Evolutionary conservation across 2,797 vertebrate species (phyloP).

Genomic region (Gymnocypris eckloni): DNA sequence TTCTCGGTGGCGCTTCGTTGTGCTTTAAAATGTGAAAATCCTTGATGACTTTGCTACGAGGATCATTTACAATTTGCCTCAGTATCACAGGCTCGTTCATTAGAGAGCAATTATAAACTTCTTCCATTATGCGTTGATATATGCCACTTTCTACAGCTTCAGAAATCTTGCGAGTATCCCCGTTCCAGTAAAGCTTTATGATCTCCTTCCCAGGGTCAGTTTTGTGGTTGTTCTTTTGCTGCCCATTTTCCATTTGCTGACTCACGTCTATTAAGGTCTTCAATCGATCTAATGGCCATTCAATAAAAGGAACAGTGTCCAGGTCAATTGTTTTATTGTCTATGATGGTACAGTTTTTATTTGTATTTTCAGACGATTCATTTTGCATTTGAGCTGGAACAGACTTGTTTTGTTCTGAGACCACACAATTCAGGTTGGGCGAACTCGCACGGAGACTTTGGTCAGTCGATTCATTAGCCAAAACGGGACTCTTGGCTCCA

Average conservation of each 20-base stretch:
- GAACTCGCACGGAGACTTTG: background rate
- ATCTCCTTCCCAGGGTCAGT: rapidly evolving
- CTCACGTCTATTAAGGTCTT: background rate
- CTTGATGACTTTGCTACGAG: conserved; percentile 31
- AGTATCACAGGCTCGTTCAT: conserved; percentile 61
- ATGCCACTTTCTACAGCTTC: rapidly evolving
- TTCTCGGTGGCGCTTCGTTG: conserved; percentile 56
- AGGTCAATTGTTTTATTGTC: background rate
- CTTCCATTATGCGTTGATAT: background rate
- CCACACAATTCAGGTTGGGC: background rate
- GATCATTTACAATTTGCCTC: conserved; percentile 44
- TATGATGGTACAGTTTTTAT: background rate
- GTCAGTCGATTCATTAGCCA: background rate
- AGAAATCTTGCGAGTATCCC: rapidly evolving
- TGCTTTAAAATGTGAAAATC: conserved; percentile 63
- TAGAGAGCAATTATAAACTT: rapidly evolving
- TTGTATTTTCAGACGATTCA: background rate
- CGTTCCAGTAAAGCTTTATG: conserved; percentile 60
- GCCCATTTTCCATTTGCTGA: conserved; percentile 2
- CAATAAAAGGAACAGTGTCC: conserved; percentile 50
- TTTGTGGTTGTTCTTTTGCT: too few species aligned
- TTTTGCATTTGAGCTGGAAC: background rate
- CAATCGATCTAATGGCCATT: conserved; percentile 63
- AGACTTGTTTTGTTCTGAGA: background rate
- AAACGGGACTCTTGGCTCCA: background rate